These are phyloP conservation scores for Dioctria rufipes DNA, from an alignment of 2,888 invertebrate species.

Conservation along the genomic window DNA sequence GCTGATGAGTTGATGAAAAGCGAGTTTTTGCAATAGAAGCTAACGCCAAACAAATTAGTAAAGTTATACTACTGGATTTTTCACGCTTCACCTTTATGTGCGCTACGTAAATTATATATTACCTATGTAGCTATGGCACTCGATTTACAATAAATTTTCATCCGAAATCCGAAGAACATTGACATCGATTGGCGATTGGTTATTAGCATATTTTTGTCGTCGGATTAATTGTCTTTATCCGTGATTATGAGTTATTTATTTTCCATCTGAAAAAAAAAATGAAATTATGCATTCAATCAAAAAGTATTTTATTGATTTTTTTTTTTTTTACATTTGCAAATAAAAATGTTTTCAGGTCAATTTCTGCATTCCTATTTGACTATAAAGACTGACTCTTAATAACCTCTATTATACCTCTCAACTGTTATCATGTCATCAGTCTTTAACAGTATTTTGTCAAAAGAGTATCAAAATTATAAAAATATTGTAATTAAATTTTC, in stretches of 20 bases:
- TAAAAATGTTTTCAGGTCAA: conserved; percentile 1
- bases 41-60: conserved; percentile 18
- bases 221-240: conserved; percentile 33
- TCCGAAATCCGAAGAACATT: conserved; percentile 19
- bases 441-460: too few species aligned
- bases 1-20: background rate
- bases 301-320: background rate
- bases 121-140: background rate
- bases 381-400: too few species aligned
- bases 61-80: conserved; percentile 30
- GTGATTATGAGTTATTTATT: conserved; percentile 32
- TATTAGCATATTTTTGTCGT: conserved; percentile 19
- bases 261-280: background rate
- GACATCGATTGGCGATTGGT: conserved; percentile 24
- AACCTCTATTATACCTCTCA: too few species aligned
- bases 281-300: background rate
- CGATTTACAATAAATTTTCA: conserved; percentile 28
- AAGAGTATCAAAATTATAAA: too few species aligned
- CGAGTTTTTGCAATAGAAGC: background rate
- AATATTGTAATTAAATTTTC: too few species aligned
- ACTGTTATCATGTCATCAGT: too few species aligned
- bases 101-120: background rate
- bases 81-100: conserved; percentile 13
- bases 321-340: background rate
- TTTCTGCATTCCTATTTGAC: background rate